Base-by-base conservation (phyloP, 37 sponge, comb jelly and placozoan genomes). In the Corticium candelabrum region DNA sequence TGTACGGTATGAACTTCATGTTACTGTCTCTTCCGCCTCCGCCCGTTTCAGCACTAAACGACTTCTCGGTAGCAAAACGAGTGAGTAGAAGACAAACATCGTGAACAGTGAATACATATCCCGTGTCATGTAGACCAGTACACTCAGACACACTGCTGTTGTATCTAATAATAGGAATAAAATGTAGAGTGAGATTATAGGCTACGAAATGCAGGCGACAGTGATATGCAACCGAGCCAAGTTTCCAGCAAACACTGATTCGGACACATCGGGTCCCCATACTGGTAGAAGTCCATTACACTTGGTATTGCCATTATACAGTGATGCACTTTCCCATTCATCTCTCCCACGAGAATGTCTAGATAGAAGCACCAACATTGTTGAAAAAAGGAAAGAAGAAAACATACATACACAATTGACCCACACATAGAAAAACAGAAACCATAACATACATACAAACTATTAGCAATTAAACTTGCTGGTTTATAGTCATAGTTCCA, bases 21-120 rank as follows among this genome's bases (percentile, higher is more conserved):
- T 95, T 95, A 71, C 96, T 95, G 77, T 90, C 87, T 27, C 89
- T 81, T 11, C 96, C 93, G 35, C 96, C 96, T 1, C 96, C 96
- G 21, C 96, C 96, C 78, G 86, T 85, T 69, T 95, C 96, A 2
- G 75, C 87, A 84, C 96, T 91, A 82, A 95, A 95, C 1, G 96
- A 91, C 70, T 82, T 79, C 82, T 90, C 96, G 68, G 82, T 68
- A 15, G 90, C 90, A 87, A 90, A 95, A 15, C 89, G 78, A 27
- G 91, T 78, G 30, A 95, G 41, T 1, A 95, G 79, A 33, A 87
- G 82, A 33, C 85, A 43, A 7, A 95, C 35, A 43, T 95, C 96
- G 72, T 91, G 96, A 0, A 84, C 82, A 43, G 79, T 69, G 11
- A 74, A 39, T 57, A 67, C 76, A 79, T 78, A 93, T 15, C 90